phyloP scores from a whole-genome alignment of 2,888 invertebrate species.

The Morinoia aosen region DNA sequence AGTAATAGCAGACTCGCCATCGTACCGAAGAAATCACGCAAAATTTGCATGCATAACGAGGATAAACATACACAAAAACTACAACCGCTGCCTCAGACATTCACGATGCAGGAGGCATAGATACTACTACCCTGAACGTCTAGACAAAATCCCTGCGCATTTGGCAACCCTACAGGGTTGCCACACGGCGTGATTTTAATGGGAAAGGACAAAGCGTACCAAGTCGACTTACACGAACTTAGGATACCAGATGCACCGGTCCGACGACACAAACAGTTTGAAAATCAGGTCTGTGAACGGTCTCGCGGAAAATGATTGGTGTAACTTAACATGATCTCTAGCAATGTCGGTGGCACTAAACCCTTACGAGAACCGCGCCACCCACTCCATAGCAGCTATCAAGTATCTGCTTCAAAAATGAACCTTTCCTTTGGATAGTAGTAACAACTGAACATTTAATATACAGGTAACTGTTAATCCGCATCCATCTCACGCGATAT shows the following conservation, averaged over 20 bases:
- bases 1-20: too few species aligned
- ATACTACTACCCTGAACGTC: too few species aligned
- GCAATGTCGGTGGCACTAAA: background rate
- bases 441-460: background rate
- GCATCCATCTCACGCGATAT: background rate
- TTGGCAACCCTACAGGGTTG: background rate
- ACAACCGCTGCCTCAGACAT: too few species aligned
- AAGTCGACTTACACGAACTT: background rate
- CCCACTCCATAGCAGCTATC: background rate
- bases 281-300: background rate
- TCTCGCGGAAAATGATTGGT: background rate
- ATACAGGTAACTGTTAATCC: background rate
- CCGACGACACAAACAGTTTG: background rate
- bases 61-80: too few species aligned
- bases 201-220: background rate
- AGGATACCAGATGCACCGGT: background rate
- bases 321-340: background rate
- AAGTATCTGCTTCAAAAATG: background rate
- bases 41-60: too few species aligned
- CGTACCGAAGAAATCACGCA: too few species aligned
- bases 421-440: background rate
- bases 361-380: background rate
- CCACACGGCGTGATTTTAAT: background rate
- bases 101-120: too few species aligned
- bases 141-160: too few species aligned